Percentiles rank a stretch among this genome's conserved stretches.
Conservation (phyloP, 2,113 vertebrate species). For the Pelobates fuscus region DNA sequence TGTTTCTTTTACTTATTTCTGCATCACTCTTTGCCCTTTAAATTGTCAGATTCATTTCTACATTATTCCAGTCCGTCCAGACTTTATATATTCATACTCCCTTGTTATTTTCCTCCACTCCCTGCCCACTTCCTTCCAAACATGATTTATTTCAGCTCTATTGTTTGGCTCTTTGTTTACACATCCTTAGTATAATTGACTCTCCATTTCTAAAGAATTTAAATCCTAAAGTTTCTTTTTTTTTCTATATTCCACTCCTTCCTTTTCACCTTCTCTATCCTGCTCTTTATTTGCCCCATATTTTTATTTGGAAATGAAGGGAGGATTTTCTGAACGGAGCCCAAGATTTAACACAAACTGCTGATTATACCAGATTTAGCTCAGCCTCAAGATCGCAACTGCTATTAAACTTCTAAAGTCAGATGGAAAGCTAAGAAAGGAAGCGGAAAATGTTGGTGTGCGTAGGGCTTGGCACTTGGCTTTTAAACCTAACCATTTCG, state of each 20-base stretch:
- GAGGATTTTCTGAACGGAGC: slow-evolving; percentile 28
- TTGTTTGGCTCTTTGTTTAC: background rate
- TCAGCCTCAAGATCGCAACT: slow-evolving; percentile 36
- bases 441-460: slow-evolving; percentile 18
- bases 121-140: background rate
- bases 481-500: slow-evolving; percentile 19
- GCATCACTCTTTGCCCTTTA: background rate
- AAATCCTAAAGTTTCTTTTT: background rate
- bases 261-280: background rate
- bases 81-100: background rate
- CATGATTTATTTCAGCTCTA: background rate
- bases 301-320: slow-evolving; percentile 12
- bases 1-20: background rate
- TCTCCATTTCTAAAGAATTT: background rate
- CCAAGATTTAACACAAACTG: slow-evolving; percentile 32
- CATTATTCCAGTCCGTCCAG: background rate
- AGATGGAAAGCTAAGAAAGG: slow-evolving; percentile 23
- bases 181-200: background rate
- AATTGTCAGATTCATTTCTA: background rate
- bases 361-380: slow-evolving; percentile 42
- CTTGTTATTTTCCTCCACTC: background rate
- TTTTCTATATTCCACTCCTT: background rate
- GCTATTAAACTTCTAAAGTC: slow-evolving; percentile 3
- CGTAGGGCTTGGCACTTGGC: slow-evolving; percentile 12
- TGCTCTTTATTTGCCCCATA: background rate